phyloP scores from a whole-genome alignment of 2,113 vertebrate genomes.

The Oryzias melastigma region DNA sequence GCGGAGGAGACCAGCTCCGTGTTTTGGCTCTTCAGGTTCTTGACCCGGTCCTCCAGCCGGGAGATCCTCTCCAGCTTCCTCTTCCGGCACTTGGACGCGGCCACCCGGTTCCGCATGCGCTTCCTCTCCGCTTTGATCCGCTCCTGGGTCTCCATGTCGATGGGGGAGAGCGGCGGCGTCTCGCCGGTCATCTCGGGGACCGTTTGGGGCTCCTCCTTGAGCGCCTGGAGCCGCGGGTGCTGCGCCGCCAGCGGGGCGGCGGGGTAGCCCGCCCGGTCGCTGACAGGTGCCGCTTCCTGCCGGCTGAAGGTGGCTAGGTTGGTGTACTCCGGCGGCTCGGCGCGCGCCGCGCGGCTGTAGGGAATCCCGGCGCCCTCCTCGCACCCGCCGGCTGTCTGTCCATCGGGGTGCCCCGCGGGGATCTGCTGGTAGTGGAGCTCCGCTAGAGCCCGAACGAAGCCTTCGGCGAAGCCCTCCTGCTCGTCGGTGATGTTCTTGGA shows the following conservation, averaged over 20 bases:
- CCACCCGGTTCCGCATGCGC: conserved; percentile 96
- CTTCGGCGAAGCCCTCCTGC: conserved; percentile 76
- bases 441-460: conserved; percentile 69
- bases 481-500: conserved; percentile 75
- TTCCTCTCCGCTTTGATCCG: conserved; percentile 97
- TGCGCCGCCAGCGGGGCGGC: conserved; percentile 66
- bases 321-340: conserved; percentile 92
- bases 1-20: conserved; percentile 95
- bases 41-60: conserved; percentile 93
- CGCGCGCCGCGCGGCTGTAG: conserved; percentile 79
- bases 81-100: conserved; percentile 96
- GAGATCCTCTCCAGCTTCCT: conserved; percentile 90
- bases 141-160: conserved; percentile 97
- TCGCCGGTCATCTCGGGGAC: conserved; percentile 94
- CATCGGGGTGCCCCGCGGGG: conserved; percentile 78
- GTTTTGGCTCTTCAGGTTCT: conserved; percentile 95
- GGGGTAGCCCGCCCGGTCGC: conserved; percentile 69
- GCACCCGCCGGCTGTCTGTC: conserved; percentile 69
- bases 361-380: conserved; percentile 68
- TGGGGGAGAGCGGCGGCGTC: conserved; percentile 92
- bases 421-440: conserved; percentile 85
- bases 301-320: conserved; percentile 89
- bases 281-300: conserved; percentile 73
- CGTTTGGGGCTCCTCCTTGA: conserved; percentile 96
- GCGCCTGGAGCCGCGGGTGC: conserved; percentile 86